phyloP scores from a whole-genome alignment of 2,113 vertebrate species.

The Aspiorhynchus laticeps region DNA sequence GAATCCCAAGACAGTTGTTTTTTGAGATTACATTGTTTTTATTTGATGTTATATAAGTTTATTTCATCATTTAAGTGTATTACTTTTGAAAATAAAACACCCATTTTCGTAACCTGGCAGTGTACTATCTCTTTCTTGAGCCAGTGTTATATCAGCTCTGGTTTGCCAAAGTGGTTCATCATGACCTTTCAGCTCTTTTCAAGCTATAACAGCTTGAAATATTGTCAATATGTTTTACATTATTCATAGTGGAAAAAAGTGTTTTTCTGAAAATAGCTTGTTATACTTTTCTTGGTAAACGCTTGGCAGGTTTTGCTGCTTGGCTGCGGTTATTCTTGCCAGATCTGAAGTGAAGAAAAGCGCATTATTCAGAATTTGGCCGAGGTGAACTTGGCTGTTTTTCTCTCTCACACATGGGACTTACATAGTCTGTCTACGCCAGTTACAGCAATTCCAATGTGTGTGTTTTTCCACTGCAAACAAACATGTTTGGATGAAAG shows the following conservation, averaged over 20 bases:
- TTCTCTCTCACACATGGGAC: neutral
- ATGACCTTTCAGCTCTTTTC: neutral
- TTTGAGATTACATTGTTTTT: neutral
- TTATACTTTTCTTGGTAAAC: slow-evolving; percentile 40
- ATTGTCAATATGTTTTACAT: slow-evolving; percentile 35
- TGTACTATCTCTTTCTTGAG: neutral
- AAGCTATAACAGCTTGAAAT: neutral
- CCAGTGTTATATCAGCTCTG: neutral
- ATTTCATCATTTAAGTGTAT: neutral
- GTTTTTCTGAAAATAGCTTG: slow-evolving; percentile 9
- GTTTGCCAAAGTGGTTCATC: slow-evolving; percentile 9
- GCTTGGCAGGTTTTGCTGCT: slow-evolving; percentile 3
- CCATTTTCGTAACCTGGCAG: neutral
- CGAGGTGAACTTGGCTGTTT: neutral
- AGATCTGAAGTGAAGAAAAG: slow-evolving; percentile 27
- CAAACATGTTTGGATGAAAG: slow-evolving; percentile 9
- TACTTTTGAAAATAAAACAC: slow-evolving; percentile 2
- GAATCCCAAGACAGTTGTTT: neutral
- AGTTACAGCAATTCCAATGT: neutral
- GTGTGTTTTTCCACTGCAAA: neutral
- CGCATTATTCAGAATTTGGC: slow-evolving; percentile 39
- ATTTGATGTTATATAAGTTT: neutral
- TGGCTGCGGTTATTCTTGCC: neutral
- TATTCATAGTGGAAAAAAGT: slow-evolving; percentile 4
- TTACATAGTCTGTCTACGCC: neutral